phyloP scores from a whole-genome alignment of 2,797 vertebrate genomes.

The Dromococcyx pavoninus region DNA sequence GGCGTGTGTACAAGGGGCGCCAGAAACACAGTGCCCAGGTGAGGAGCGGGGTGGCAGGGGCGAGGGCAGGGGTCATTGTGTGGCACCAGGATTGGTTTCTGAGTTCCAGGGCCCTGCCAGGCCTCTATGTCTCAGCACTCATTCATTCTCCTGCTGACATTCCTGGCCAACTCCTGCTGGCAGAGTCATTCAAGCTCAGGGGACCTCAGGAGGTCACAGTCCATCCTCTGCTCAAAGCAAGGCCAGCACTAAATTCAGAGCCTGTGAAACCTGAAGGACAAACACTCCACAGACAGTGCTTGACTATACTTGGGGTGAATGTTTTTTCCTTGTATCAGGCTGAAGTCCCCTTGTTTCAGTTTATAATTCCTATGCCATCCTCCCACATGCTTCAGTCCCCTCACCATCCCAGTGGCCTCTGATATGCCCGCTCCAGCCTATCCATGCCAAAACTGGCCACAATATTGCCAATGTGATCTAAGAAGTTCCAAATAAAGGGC shows the following conservation, averaged over 20 bases:
- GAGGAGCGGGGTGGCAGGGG: background rate
- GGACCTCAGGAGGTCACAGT: background rate
- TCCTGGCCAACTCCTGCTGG: background rate
- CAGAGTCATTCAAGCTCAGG: background rate
- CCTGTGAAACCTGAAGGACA: background rate
- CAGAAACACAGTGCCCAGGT: slow-evolving; percentile 88
- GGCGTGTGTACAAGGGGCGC: slow-evolving; percentile 92
- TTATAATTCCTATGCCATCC: background rate
- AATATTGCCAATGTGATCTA: background rate
- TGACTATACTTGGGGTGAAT: background rate
- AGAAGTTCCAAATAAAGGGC: background rate
- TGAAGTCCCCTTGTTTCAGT: background rate
- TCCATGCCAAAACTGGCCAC: background rate
- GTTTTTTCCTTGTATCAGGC: background rate
- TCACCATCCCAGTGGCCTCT: background rate
- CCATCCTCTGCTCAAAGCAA: background rate
- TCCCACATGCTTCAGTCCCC: background rate
- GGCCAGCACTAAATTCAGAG: background rate
- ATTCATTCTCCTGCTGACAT: background rate
- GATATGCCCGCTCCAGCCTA: background rate
- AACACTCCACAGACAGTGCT: background rate
- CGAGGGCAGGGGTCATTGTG: background rate
- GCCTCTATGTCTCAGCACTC: background rate
- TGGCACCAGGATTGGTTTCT: background rate
- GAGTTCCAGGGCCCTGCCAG: background rate